A percentile compares a stretch with the other conserved stretches of the same genome.
Conservation (phyloP, 1,140 invertebrate species). For the Temnothorax nylanderi region DNA sequence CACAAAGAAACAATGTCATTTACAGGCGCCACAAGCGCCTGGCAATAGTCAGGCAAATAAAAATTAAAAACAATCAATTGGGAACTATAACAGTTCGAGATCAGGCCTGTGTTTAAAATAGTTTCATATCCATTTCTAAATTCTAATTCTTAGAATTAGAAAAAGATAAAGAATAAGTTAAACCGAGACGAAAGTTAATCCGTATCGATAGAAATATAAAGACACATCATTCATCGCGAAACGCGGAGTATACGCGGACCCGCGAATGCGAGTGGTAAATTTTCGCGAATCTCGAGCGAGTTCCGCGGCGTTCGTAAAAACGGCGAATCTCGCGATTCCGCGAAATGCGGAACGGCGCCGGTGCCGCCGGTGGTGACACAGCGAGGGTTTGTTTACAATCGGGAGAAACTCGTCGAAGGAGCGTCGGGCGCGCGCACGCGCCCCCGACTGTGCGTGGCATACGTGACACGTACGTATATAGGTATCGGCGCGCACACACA, state of each 20-base stretch:
- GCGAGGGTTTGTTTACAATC: conserved; percentile 39
- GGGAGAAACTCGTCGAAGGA: conserved; percentile 14
- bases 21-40: background rate
- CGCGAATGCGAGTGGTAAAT: background rate
- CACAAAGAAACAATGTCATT: background rate
- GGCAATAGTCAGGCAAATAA: background rate
- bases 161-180: no score
- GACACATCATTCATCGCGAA: background rate
- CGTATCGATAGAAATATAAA: no score
- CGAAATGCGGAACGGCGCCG: no score
- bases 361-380: background rate
- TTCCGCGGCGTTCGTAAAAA: background rate
- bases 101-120: background rate
- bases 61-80: background rate
- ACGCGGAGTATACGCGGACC: no score
- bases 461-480: no score
- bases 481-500: background rate
- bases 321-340: no score
- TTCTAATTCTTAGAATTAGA: no score
- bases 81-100: background rate
- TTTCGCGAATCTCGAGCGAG: background rate
- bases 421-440: background rate
- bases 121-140: no score
- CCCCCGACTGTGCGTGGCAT: background rate
- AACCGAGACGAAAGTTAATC: no score